Evolutionary conservation across 2,113 vertebrate genomes (phyloP), one percentile per base, ranked within the genome.

Genomic region (Phalacrocorax pelagicus): DNA sequence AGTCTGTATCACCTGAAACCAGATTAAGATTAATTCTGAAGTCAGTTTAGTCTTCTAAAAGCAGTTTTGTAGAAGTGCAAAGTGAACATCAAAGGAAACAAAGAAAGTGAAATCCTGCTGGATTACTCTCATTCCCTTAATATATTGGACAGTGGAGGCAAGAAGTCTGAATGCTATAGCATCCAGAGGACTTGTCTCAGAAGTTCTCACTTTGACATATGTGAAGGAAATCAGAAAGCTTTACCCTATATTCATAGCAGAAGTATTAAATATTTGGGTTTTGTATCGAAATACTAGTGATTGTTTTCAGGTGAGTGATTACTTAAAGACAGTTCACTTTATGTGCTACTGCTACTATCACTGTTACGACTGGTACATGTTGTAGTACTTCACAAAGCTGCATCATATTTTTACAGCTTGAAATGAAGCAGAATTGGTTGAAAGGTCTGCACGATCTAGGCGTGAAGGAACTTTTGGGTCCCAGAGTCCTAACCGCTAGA

Each of bases 1-100:
- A 62, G 88, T 97, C 96, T 99, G 99, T 98, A 99, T 99, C 82
- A 99, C 98, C 99, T 99, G 97, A 94, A 98, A 98, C 11, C 40
- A 98, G 82, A 88, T 95, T 36, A 52, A 97, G 67, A 96, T 92
- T 74, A 97, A 95, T 91, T 49, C 34, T 72, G 29, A 92, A 90
- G 58, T 92, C 40, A 89, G 29, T 87, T 81, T 36, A 52, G 27
- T 89, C 10, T 85, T 92, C 86, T 80, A 90, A 94, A 93, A 81
- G 13, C 8, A 63, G 26, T 71, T 90, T 87, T 55, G 17, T 58
- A 71, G 32, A 79, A 88, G 52, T 57, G 46, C 36, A 90, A 94
- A 87, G 5, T 58, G 49, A 88, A 55, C 24, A 74, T 49, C 52
- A 81, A 73, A 86, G 22, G 13, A 88, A 94, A 79, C 18, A 57